phyloP scores from a whole-genome alignment of 1,140 invertebrate genomes.

The Cryptotermes secundus region DNA sequence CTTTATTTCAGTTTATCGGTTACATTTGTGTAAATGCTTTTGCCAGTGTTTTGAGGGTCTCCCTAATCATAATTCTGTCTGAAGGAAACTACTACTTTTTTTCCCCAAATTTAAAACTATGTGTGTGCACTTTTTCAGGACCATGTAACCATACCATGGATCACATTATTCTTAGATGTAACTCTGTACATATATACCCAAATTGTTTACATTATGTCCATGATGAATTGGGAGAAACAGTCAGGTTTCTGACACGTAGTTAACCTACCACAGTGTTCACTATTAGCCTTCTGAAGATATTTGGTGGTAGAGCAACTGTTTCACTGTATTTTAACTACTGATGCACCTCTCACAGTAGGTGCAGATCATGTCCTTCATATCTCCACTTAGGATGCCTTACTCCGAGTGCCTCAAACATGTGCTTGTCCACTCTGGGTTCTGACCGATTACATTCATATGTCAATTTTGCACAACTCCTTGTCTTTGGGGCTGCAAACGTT shows the following conservation, averaged over 20 bases:
- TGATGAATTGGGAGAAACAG: background rate
- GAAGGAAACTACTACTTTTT: background rate
- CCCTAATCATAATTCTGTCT: background rate
- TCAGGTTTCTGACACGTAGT: constrained; percentile 4
- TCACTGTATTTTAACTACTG: constrained; percentile 25
- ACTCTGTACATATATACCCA: background rate
- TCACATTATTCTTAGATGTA: background rate
- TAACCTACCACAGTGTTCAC: constrained; percentile 34
- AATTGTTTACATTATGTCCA: constrained; percentile 20
- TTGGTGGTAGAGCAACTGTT: constrained; percentile 27
- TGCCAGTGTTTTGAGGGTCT: background rate
- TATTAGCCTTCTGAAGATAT: constrained; percentile 33
- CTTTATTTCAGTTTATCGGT: background rate
- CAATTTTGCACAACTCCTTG: constrained; percentile 30
- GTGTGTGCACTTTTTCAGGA: background rate
- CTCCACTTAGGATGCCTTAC: constrained; percentile 36
- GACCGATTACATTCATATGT: constrained; percentile 29
- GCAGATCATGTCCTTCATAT: constrained; percentile 34
- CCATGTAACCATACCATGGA: constrained; percentile 8
- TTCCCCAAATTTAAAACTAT: background rate
- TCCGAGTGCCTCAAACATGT: constrained; percentile 34
- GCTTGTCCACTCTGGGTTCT: constrained; percentile 33
- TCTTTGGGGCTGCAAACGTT: constrained; percentile 31
- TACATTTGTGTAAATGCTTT: background rate
- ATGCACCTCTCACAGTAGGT: constrained; percentile 21